Percentiles rank a stretch among this genome's conserved stretches.
These are phyloP conservation scores for Protosalanx chinensis DNA, from an alignment of 2,797 vertebrate species.

Conservation along the genomic window DNA sequence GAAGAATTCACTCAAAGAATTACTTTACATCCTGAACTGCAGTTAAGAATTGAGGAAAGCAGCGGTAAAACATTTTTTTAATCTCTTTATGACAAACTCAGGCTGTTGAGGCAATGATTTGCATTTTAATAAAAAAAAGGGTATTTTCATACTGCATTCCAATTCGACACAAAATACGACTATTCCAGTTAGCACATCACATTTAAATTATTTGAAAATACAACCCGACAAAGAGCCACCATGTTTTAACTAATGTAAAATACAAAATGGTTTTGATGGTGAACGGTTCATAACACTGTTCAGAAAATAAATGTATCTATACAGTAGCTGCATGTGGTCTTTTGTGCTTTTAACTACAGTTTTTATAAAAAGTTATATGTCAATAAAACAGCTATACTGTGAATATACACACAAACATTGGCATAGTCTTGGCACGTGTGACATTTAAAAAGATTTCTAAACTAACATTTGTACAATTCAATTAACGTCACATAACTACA, in stretches of 20 bases:
- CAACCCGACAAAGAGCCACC: no score
- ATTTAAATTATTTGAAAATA: no score
- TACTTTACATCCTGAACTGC: no score
- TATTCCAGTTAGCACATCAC: no score
- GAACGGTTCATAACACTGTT: constrained; percentile 7
- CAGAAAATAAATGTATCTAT: constrained; percentile 6
- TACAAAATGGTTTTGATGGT: constrained; percentile 9
- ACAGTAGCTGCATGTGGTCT: constrained; percentile 14
- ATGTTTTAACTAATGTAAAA: not conserved
- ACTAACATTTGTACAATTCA: not conserved
- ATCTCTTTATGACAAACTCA: no score
- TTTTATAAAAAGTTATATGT: constrained; percentile 1
- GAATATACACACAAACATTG: not conserved
- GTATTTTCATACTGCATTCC: not conserved
- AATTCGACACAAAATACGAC: not conserved
- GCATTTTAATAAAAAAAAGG: no score
- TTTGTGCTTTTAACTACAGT: constrained; percentile 24
- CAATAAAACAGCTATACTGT: constrained; percentile 17
- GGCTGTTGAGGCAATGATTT: no score
- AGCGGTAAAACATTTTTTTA: no score
- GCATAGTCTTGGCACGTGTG: not conserved
- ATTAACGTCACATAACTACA: not conserved
- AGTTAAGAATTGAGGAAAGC: no score
- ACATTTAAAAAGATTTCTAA: not conserved
- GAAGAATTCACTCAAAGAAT: no score